Base-by-base conservation (phyloP, 2,113 vertebrate species). In the Paratilapia polleni region DNA sequence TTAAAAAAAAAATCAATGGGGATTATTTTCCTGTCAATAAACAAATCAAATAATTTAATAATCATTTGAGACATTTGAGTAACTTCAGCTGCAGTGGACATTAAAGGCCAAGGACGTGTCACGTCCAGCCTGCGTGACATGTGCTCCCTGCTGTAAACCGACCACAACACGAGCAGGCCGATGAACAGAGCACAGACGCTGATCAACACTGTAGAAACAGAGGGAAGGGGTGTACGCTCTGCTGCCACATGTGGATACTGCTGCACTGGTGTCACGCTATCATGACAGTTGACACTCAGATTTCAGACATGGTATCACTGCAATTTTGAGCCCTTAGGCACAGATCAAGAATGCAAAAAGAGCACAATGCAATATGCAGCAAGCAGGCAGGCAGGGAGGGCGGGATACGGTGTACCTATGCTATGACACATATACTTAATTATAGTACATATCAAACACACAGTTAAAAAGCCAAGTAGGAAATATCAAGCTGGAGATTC, bases 61-160 rank as follows among this genome's bases (percentile, higher is more conserved):
- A 57, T 47, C 3, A 59, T 36, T 58, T 43, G 31, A 52, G 26
- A 47, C 26, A 38, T 52, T 13, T 52, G 26, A 73, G 68, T 52
- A 43, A 20, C 19, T 56, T 15, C 36, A 61, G 24, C 64, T 76
- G 70, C 19, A 41, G 57, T 22, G 59, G 38, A 80, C 58, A 61
- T 82, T 77, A 49, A 8, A 81, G 77, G 36, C 24, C 80, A 58
- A 64, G 20, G 26, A 49, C 9, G 13, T 58, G 58, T 78, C 74
- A 61, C 36, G 26, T 62, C 56, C 43, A 14, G 47, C 73, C 81
- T 59, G 31, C 52, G 63, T 43, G 26, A 34, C 38, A n/a, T 2
- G 7, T 74, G 11, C 79, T 75, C 28, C 77, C 57, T 36, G 24
- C 34, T 77, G 56, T 49, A 57, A 86, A 82, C 52, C 54, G 12